Base-by-base conservation (phyloP, 2,797 vertebrate species). In the Furcifer pardalis region DNA sequence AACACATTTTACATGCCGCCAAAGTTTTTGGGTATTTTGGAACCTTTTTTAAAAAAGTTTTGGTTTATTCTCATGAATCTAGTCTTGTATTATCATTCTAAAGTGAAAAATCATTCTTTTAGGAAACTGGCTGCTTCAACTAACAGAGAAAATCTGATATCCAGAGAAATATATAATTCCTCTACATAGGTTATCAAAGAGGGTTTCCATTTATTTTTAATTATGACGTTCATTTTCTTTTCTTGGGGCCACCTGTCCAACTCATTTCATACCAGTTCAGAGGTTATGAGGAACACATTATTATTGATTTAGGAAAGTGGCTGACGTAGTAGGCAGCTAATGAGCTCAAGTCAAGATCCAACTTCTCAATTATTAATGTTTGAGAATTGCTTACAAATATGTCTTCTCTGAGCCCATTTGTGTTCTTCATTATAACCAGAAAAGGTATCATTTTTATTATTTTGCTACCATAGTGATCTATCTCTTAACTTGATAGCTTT, bases 241-340 rank as follows among this genome's bases (percentile, higher is more conserved):
- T 72, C 44, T 52, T 1, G 17, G 59, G 65, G n/a, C n/a, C 23
- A 65, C 15, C 75, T 56, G 59, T 74, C 37, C 5, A 23, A 56
- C 13, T 78, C 59, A 82, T 78, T 78, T 82, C 63, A 71, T 59
- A 21, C 32, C 10, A 77, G 59, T 71, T 35, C 23, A 44, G 7
- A 42, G 65, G 42, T 59, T 74, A 40, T 74, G 65, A 74, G 66
- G 44, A 65, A 44, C 37, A 35, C 72, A 65, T 72, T 65, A 63
- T 52, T 82, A 40, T 82, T 62, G 52, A 32, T 78, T 56, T 3
- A 84, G 37, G 42, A 52, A 84, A 77, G 27, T 77, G 63, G 49
- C n/a, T 83, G 46, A 7, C 35, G 5, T n/a, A 23, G 74, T 83
- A 63, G 63, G 46, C 7, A 12, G 42, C 32, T 72, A 82, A 71